A percentile compares a stretch with the other conserved stretches of the same genome.
These are phyloP conservation scores for Halocynthia roretzi DNA, from an alignment of 23 tunicate genomes.

Conservation along the genomic window DNA sequence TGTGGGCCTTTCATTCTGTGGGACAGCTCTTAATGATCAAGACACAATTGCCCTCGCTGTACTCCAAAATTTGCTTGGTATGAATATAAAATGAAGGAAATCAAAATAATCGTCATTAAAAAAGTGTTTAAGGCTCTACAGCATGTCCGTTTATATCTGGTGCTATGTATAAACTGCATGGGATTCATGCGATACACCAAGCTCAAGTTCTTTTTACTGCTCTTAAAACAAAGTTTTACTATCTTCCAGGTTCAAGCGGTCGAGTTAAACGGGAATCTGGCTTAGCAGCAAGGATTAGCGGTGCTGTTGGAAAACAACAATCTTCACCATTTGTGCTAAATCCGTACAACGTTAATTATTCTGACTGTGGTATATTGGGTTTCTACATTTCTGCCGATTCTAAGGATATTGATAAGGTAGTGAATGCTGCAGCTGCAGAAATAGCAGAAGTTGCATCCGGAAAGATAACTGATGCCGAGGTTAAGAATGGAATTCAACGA, in stretches of 20 bases:
- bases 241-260: slow-evolving; percentile 18
- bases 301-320: slow-evolving; percentile 33
- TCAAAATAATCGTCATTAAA: too few relatives aligned
- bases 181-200: too few relatives aligned
- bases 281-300: slow-evolving; percentile 32
- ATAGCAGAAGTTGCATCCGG: slow-evolving; percentile 30
- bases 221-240: not conserved
- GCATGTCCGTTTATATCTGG: too few relatives aligned
- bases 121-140: too few relatives aligned
- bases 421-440: slow-evolving; percentile 34
- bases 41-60: slow-evolving; percentile 59
- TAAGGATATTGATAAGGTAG: slow-evolving; percentile 17
- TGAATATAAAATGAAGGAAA: not conserved
- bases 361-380: slow-evolving; percentile 73
- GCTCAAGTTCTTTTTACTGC: too few relatives aligned
- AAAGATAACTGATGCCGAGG: slow-evolving; percentile 12
- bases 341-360: slow-evolving; percentile 62
- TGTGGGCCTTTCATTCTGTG: slow-evolving; percentile 59
- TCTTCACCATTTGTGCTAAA: slow-evolving; percentile 28
- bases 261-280: slow-evolving; percentile 60
- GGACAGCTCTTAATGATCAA: slow-evolving; percentile 42
- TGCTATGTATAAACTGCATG: too few relatives aligned
- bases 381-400: slow-evolving; percentile 38
- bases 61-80: slow-evolving; percentile 51
- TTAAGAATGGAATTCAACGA: slow-evolving; percentile 38